Conservation (phyloP, 2,888 invertebrate species). For the Pelosia muscerda region DNA sequence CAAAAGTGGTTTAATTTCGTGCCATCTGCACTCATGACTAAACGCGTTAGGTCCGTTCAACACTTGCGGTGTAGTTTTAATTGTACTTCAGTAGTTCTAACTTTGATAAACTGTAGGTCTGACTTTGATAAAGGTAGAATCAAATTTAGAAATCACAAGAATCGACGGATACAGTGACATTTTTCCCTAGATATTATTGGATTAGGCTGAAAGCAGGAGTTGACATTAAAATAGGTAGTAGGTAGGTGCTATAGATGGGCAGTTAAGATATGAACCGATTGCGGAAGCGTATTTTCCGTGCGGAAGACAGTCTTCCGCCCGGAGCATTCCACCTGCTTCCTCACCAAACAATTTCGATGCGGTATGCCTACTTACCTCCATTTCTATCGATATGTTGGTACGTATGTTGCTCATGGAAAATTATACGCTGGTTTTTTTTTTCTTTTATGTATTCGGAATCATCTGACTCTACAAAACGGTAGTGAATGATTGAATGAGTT, state of each 20-base stretch:
- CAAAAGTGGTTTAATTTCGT: constrained; percentile 48
- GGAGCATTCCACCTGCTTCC: constrained; percentile 22
- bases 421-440: background rate
- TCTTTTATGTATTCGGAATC: background rate
- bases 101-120: constrained; percentile 20
- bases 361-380: constrained; percentile 40
- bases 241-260: constrained; percentile 1
- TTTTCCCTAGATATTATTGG: too few relatives aligned
- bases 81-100: constrained; percentile 37
- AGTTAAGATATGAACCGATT: constrained; percentile 33
- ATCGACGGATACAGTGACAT: background rate
- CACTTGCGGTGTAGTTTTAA: constrained; percentile 38
- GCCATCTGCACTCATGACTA: constrained; percentile 39
- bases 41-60: constrained; percentile 40
- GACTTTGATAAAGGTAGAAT: constrained; percentile 17
- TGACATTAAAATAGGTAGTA: background rate
- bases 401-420: background rate
- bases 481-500: too few relatives aligned
- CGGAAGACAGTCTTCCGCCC: constrained; percentile 45
- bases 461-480: too few relatives aligned
- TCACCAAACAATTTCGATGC: constrained; percentile 50
- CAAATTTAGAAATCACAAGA: constrained; percentile 9
- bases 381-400: constrained; percentile 38
- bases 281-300: constrained; percentile 41
- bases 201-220: background rate